Evolutionary conservation across 2,797 vertebrate species (phyloP).

Genomic region (Psittacula derbiana): DNA sequence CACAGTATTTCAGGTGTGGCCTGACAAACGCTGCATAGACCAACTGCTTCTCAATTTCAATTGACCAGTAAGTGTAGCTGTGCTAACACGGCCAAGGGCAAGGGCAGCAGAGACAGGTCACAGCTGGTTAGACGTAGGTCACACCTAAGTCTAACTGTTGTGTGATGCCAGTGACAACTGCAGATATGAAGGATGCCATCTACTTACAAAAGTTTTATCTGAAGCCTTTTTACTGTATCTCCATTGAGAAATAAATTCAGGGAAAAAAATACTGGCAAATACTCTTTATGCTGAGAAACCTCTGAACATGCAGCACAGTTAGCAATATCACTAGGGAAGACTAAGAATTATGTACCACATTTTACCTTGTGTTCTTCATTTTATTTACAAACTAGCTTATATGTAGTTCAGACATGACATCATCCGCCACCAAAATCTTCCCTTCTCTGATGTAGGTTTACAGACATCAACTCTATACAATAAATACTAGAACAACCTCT

Average conservation of each 20-base stretch:
- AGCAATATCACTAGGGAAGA: neutral
- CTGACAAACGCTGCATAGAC: neutral
- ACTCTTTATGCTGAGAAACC: neutral
- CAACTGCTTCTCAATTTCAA: neutral
- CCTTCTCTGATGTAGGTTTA: neutral
- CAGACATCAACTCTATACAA: neutral
- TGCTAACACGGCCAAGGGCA: neutral
- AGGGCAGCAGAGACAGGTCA: neutral
- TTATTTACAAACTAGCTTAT: neutral
- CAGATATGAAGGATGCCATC: neutral
- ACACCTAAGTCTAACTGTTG: neutral
- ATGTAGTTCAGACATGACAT: neutral
- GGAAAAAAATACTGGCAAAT: neutral
- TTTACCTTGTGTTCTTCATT: neutral
- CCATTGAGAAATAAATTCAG: neutral
- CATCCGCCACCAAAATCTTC: neutral
- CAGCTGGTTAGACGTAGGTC: neutral
- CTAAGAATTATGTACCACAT: neutral
- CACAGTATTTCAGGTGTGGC: neutral
- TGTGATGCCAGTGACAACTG: neutral
- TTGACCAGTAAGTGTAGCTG: neutral
- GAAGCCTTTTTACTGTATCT: neutral
- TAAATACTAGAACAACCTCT: neutral
- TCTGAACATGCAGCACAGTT: neutral
- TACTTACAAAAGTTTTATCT: neutral